Conservation (phyloP, 2,888 invertebrate species). For the Agonopterix subpropinquella region DNA sequence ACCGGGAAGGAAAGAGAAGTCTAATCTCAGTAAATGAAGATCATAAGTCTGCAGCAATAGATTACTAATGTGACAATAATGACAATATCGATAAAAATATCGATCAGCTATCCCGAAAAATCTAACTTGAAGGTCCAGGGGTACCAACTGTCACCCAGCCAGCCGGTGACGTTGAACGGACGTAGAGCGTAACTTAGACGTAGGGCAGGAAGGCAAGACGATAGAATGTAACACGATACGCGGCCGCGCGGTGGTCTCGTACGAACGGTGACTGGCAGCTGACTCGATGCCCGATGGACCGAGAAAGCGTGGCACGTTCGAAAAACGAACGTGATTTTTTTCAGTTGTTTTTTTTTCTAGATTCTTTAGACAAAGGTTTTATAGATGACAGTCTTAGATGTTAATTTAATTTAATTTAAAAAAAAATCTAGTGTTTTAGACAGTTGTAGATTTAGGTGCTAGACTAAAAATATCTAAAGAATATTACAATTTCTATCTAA, state of each 20-base stretch:
- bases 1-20: too few relatives aligned
- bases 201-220: constrained; percentile 69
- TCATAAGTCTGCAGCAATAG: too few relatives aligned
- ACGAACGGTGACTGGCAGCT: constrained; percentile 64
- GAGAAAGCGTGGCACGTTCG: constrained; percentile 69
- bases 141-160: constrained; percentile 27
- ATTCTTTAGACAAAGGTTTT: not conserved
- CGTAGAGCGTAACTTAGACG: constrained; percentile 67
- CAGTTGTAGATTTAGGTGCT: too few relatives aligned
- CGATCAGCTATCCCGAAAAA: constrained; percentile 16
- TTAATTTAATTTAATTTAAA: too few relatives aligned
- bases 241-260: constrained; percentile 62
- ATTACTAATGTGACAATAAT: too few relatives aligned
- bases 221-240: constrained; percentile 67
- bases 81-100: too few relatives aligned
- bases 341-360: constrained; percentile 20
- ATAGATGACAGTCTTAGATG: not conserved
- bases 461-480: too few relatives aligned
- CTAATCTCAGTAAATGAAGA: too few relatives aligned
- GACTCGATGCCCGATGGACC: constrained; percentile 72
- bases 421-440: too few relatives aligned
- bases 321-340: constrained; percentile 42
- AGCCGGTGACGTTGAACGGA: constrained; percentile 48
- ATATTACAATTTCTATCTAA: too few relatives aligned
- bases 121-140: constrained; percentile 28